phyloP scores from a whole-genome alignment of 2,797 vertebrate species.

The Hirundo rustica region DNA sequence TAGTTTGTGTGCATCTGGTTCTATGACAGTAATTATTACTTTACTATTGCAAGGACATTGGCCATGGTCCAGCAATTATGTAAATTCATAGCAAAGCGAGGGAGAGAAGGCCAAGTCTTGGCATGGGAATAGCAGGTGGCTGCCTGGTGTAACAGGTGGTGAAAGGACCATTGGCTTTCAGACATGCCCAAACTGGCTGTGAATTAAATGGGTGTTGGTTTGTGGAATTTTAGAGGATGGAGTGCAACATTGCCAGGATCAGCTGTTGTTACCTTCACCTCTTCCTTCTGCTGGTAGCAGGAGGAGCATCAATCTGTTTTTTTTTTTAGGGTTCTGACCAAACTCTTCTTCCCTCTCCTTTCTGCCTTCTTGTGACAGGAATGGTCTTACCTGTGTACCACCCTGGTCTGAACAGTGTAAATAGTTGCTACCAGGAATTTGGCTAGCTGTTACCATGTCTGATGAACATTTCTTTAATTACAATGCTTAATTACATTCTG shows the following conservation, averaged over 20 bases:
- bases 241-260: background rate
- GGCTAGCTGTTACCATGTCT: background rate
- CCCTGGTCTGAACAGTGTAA: background rate
- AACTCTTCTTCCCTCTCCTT: background rate
- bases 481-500: background rate
- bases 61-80: background rate
- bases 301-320: background rate
- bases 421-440: background rate
- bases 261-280: background rate
- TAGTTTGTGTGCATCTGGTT: background rate
- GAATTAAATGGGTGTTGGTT: background rate
- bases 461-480: background rate
- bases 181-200: background rate
- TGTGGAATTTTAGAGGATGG: background rate
- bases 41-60: background rate
- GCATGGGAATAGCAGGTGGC: background rate
- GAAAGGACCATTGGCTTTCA: background rate
- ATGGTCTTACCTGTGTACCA: background rate
- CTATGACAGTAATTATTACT: background rate
- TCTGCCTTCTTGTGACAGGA: background rate
- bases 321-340: background rate
- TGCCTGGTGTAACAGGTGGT: conserved; percentile 11
- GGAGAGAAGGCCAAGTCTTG: background rate
- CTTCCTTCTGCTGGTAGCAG: background rate
- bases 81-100: background rate